Percentiles rank a stretch among this genome's conserved stretches.
Conservation (phyloP, 2,113 vertebrate species). For the Lepidothrix coronata region DNA sequence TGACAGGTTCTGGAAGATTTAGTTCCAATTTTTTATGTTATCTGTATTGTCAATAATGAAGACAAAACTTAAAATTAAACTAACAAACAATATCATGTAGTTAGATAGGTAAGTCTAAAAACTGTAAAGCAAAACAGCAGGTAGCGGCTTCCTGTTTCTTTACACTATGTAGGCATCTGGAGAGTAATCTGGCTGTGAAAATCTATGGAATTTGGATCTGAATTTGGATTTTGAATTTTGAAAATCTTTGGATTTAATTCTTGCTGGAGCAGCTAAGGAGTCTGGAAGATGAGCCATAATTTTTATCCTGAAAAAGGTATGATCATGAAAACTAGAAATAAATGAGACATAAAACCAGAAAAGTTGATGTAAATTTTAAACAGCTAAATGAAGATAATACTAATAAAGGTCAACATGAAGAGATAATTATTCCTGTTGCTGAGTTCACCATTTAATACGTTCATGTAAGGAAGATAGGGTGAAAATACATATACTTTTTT, state of each 20-base stretch:
- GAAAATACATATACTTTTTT: background rate
- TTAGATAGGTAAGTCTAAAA: background rate
- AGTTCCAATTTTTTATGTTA: background rate
- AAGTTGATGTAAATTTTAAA: background rate
- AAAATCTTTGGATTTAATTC: background rate
- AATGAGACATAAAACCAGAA: background rate
- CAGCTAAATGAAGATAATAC: background rate
- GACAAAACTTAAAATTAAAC: background rate
- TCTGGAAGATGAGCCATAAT: background rate
- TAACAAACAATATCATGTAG: background rate
- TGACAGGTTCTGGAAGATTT: background rate
- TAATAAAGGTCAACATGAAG: background rate
- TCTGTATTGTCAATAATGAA: background rate
- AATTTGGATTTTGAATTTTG: background rate
- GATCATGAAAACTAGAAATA: background rate
- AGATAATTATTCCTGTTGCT: background rate
- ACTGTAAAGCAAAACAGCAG: background rate
- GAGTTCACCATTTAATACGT: background rate
- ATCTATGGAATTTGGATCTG: background rate
- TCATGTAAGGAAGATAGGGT: background rate
- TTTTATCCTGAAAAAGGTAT: background rate
- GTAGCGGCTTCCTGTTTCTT: background rate
- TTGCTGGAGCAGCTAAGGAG: background rate
- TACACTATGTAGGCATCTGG: background rate
- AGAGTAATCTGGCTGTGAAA: background rate